Base-by-base conservation (phyloP, 2,113 vertebrate genomes). In the Nerophis lumbriciformis region DNA sequence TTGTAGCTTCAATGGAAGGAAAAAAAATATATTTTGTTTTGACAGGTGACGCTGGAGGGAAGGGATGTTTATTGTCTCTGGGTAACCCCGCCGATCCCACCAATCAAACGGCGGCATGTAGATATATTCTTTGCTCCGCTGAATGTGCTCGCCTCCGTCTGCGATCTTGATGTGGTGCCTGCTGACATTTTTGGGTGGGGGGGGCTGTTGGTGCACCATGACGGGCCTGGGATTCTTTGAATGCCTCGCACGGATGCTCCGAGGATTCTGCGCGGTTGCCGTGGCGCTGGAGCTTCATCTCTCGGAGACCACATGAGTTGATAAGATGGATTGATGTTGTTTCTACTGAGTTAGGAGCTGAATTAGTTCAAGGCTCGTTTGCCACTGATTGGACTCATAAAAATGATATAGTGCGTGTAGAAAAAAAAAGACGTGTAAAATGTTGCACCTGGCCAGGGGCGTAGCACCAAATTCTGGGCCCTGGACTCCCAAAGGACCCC, bases 201-300 rank as follows among this genome's bases (percentile, higher is more conserved):
- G 28, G 28, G 71, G 65, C 63, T 66, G 77, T 71, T 81, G 75
- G 77, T 56, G 21, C 75, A 80, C 57, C 76, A 59, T 69, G 71
- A 75, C 78, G 70, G 66, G 72, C 80, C 78, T 49, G 19, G 73
- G 81, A 86, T 85, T 87, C 81, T 72, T 55, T 37, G 64, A 79
- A 75, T 76, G 78, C 67, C 60, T 74, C 16, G 70, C 73, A 37
- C n/a, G 73, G 79, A 77, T 71, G 65, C 81, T 83, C 54, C 7
- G 37, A 74, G 49, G 56, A 45, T 45, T 77, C 58, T 8, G 60
- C 55, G 49, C n/a, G 62, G 83, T 83, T 84, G 58, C 77, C 51
- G 19, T 9, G 76, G 68, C 68, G 72, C 74, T 44, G 73, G 64
- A 67, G 72, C 58, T 64, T 76, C 79, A 16, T 66, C 53, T 75